A percentile compares a stretch with the other conserved stretches of the same genome.
Conservation (phyloP, 2,888 invertebrate species). For the Pediacus dermestoides region DNA sequence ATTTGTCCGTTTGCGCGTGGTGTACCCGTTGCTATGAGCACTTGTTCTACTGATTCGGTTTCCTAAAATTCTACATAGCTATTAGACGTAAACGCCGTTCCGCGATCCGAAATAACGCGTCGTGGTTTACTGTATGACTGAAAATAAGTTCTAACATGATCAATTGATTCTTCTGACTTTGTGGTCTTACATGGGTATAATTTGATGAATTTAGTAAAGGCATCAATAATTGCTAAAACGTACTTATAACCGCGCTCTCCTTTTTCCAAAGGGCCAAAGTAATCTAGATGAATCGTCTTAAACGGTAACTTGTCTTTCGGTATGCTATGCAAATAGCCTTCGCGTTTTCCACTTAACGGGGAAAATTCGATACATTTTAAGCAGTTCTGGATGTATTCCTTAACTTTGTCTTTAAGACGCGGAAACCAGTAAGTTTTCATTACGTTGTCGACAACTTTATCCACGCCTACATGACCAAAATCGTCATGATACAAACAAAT, state of each 20-base stretch:
- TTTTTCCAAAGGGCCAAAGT: constrained; percentile 30
- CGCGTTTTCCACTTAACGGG: constrained; percentile 24
- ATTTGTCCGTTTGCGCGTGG: constrained; percentile 34
- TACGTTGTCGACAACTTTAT: constrained; percentile 32
- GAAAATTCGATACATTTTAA: constrained; percentile 32
- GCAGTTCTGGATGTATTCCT: constrained; percentile 31
- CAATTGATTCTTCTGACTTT: constrained; percentile 21
- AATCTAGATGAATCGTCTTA: constrained; percentile 31
- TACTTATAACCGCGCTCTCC: constrained; percentile 21
- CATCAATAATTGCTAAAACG: constrained; percentile 33
- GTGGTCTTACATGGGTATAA: constrained; percentile 28
- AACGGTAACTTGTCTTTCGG: constrained; percentile 32
- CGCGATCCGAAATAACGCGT: constrained; percentile 31
- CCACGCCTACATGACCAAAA: constrained; percentile 21
- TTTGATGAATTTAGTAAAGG: constrained; percentile 33
- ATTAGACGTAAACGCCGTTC: constrained; percentile 30
- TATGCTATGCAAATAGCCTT: constrained; percentile 33
- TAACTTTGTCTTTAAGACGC: constrained; percentile 28
- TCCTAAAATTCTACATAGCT: constrained; percentile 24
- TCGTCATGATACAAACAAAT: constrained; percentile 17
- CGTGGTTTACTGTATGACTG: constrained; percentile 26
- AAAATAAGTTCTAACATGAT: constrained; percentile 27
- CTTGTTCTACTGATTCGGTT: constrained; percentile 9
- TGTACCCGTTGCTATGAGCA: constrained; percentile 28
- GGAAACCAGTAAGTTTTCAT: constrained; percentile 37